phyloP scores from a whole-genome alignment of 2,888 invertebrate genomes.

The Xanthia icteritia region DNA sequence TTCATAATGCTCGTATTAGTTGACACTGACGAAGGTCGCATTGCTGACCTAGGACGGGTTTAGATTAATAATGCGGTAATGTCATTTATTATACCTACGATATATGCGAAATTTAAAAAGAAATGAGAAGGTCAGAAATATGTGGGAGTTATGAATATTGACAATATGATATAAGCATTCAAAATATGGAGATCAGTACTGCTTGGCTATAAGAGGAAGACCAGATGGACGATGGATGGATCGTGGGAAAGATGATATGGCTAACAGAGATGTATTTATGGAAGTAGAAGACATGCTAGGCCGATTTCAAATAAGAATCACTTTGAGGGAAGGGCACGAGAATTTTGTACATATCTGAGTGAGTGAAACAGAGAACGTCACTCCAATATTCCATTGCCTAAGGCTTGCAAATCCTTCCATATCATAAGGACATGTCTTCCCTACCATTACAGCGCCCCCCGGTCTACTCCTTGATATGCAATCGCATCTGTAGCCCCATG shows the following conservation, averaged over 20 bases:
- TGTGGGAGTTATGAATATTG: neutral
- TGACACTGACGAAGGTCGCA: constrained; percentile 65
- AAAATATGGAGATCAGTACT: neutral
- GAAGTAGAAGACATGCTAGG: neutral
- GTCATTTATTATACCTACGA: constrained; percentile 7
- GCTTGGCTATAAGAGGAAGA: neutral
- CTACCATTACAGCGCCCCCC: too few species aligned
- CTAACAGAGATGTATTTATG: neutral
- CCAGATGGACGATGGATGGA: neutral
- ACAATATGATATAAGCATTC: too few species aligned
- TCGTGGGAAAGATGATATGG: too few species aligned
- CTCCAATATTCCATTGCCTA: too few species aligned
- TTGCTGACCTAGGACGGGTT: constrained; percentile 42
- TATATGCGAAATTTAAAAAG: constrained; percentile 1
- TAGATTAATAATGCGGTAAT: constrained; percentile 41
- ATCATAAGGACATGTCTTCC: too few species aligned
- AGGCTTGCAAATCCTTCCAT: too few species aligned
- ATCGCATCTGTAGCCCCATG: too few species aligned
- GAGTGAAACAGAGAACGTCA: too few species aligned
- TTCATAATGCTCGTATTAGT: constrained; percentile 54
- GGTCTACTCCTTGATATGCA: too few species aligned
- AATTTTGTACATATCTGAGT: too few species aligned
- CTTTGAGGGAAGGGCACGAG: neutral
- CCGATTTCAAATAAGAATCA: neutral
- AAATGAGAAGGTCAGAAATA: neutral